phyloP scores from a whole-genome alignment of 1,140 invertebrate species.

The Drosophila carrolli region DNA sequence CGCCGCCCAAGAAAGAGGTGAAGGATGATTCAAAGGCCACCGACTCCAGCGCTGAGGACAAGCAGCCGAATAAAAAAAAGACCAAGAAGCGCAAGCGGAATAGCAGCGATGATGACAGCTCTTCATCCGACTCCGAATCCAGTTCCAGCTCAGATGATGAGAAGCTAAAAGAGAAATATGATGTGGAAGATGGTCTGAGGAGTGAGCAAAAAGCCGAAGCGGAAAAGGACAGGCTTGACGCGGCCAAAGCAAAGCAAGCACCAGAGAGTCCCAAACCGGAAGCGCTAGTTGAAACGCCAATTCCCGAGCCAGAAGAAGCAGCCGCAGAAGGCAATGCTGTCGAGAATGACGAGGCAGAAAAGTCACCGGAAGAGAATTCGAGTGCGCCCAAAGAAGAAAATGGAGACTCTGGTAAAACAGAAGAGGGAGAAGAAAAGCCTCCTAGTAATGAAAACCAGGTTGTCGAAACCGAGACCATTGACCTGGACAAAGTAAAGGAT shows the following conservation, averaged over 20 bases:
- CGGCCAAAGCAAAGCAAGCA: conserved; percentile 64
- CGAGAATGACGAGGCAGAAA: not conserved
- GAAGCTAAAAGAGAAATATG: conserved; percentile 83
- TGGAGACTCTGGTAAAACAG: conserved; percentile 13
- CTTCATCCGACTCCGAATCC: conserved; percentile 74
- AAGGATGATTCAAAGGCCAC: conserved; percentile 49
- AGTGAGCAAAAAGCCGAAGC: conserved; percentile 64
- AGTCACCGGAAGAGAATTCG: not conserved
- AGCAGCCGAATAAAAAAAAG: conserved; percentile 65
- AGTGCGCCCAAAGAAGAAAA: conserved; percentile 4
- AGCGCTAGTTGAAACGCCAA: not conserved
- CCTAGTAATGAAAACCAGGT: conserved; percentile 24
- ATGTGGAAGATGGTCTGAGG: conserved; percentile 72
- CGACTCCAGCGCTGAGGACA: conserved; percentile 4
- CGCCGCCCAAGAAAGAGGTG: not conserved
- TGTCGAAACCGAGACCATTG: conserved; percentile 71
- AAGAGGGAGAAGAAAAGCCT: conserved; percentile 59
- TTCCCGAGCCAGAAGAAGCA: conserved; percentile 5
- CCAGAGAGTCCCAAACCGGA: conserved; percentile 30
- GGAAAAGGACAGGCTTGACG: conserved; percentile 50
- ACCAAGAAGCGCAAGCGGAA: conserved; percentile 83
- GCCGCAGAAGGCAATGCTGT: not conserved
- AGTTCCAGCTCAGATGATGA: conserved; percentile 74
- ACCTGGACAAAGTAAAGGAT: conserved; percentile 85
- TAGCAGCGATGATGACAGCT: conserved; percentile 82